These are phyloP conservation scores for Chalcosyrphus nemorum DNA, from an alignment of 2,888 invertebrate genomes.

Conservation along the genomic window DNA sequence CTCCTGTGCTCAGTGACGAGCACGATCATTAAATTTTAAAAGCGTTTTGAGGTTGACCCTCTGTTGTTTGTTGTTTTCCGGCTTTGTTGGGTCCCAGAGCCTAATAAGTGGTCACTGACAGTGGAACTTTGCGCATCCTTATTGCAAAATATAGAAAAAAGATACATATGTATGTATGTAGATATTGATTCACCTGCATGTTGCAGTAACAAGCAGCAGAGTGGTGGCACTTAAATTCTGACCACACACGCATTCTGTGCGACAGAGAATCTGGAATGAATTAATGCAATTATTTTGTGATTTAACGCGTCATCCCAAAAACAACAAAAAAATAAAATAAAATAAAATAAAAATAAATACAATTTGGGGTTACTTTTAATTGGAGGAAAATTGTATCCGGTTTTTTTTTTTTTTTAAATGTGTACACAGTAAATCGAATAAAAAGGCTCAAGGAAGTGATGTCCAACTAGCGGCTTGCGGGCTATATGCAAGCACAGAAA, in stretches of 20 bases:
- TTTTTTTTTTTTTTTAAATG: conserved; percentile 50
- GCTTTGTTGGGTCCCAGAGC: conserved; percentile 49
- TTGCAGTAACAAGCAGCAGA: conserved; percentile 27
- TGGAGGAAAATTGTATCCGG: conserved; percentile 42
- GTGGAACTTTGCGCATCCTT: conserved; percentile 5
- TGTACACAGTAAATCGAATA: conserved; percentile 39
- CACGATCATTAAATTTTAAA: conserved; percentile 63
- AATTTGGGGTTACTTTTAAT: conserved; percentile 60
- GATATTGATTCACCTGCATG: conserved; percentile 42
- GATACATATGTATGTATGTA: background rate
- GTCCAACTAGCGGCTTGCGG: too few species aligned
- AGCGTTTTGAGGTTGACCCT: conserved; percentile 59
- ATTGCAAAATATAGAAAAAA: background rate
- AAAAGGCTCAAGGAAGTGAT: background rate
- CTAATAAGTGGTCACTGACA: conserved; percentile 55
- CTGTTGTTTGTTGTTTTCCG: conserved; percentile 25
- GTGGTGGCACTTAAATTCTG: conserved; percentile 39
- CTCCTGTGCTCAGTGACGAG: background rate
- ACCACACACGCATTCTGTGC: conserved; percentile 23
- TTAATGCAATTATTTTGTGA: conserved; percentile 68
- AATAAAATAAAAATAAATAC: too few species aligned
- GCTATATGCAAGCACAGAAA: too few species aligned
- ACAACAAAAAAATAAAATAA: conserved; percentile 12
- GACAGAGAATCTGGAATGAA: conserved; percentile 37
- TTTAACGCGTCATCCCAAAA: conserved; percentile 45